Conservation (phyloP, 1,140 invertebrate genomes). For the Diuraphis noxia region DNA sequence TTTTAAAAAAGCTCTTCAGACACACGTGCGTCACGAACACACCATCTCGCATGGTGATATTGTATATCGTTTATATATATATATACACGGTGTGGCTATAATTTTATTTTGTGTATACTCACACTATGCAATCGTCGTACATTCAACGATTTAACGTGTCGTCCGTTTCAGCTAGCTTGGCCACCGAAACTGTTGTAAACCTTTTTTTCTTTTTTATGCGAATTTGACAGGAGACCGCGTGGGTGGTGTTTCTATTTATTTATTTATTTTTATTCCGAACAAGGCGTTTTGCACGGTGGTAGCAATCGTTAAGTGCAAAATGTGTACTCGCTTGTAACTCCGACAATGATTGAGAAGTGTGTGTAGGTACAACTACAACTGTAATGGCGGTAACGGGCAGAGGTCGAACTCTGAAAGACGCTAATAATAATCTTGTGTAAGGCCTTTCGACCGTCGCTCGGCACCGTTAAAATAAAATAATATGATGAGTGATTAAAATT, state of each 20-base stretch:
- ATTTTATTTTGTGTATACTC: neutral
- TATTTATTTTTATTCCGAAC: neutral
- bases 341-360: neutral
- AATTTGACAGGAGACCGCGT: no score
- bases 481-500: no score
- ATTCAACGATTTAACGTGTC: neutral
- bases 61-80: neutral
- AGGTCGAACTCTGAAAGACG: accelerated
- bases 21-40: neutral
- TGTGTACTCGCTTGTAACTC: neutral
- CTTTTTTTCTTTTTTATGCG: neutral
- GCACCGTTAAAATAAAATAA: neutral
- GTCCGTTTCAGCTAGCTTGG: neutral
- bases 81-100: neutral
- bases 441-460: no score
- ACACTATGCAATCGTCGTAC: neutral
- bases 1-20: neutral
- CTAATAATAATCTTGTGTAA: neutral
- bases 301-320: neutral
- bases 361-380: no score
- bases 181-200: neutral
- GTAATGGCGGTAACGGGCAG: neutral
- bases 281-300: neutral
- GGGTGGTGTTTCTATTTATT: no score
- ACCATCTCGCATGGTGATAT: neutral